Evolutionary conservation across 2,888 invertebrate species (phyloP), one percentile per base, ranked within the genome.

Genomic region (Apoda limacodes): DNA sequence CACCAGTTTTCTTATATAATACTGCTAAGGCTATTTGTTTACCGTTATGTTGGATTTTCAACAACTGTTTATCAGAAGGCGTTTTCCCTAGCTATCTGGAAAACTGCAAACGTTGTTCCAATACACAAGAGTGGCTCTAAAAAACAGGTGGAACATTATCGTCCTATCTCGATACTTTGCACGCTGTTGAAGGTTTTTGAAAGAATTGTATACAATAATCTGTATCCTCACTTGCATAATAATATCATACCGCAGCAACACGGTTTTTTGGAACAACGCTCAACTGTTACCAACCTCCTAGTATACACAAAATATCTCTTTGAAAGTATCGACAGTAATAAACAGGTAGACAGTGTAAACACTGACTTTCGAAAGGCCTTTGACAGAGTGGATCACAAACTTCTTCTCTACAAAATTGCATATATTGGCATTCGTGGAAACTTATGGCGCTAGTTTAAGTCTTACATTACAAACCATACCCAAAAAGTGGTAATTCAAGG

Each of bases 171-270:
- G 3, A 42, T 45, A 5, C 26, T 43, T 1, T 34, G 29, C 10
- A n/a, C 38, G 9, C 10, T 39, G 25, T 21, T 41, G 6, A 43
- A 45, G 25, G 13, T 41, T 11, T 40, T 43, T n/a, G 42, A 45
- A 27, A 35, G 36, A 9, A 29, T 39, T 2, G 32, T 45, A 2
- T 37, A 42, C 19, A 34, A 34, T 10, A 13, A 33, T 10, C 20
- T 42, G 5, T 45, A 45, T 24, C 30, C 37, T 1, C 5, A 28
- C 3, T 13, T 45, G 7, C 37, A 33, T 13, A 36, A 39, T 14
- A 22, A 11, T 9, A 35, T 44, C 3, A 35, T 41, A 14, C 11
- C 11, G 27, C 9, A n/a, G 9, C 35, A 35, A 25, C 33, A 44
- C 27, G 39, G 43, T 2, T 41, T 43, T 20, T 9, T 43, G 3